Evolutionary conservation across 1,140 invertebrate species (phyloP), one percentile per base, ranked within the genome.

Genomic region (Lepidotrigona ventralis): DNA sequence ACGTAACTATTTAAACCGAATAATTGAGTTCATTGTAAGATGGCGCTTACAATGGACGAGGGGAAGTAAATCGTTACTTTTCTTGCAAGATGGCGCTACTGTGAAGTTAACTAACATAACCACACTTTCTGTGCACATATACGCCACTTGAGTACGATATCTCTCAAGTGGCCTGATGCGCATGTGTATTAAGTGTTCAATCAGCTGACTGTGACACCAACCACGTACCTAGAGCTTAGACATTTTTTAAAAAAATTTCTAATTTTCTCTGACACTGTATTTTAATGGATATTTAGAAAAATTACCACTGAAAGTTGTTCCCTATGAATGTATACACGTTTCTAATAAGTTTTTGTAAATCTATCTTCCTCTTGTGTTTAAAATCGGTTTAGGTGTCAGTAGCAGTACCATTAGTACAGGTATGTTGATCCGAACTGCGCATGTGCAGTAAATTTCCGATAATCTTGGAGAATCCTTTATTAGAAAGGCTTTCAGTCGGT

Each of bases 151-250:
- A n/a, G 0, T 11, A 9, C 0, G 26, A 11, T 33, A 51, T 23
- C 29, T 74, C 21, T 74, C 33, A 74, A 74, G 14, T 66, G 23
- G 54, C 17, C 5, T 17, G 6, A 8, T 29, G 2, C 53, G 14
- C 15, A 33, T 54, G 33, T 23, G 21, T n/a, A n/a, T 39, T 0
- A 26, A 23, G 6, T 9, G 19, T 66, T 66, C 12, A 29, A 77
- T 64, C 75, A 77, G 75, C 75, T 66, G 75, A 77, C n/a, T 77
- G n/a, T 21, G n/a, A 51, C 21, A 23, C 23, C 75, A 56, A 26
- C 51, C 21, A 2, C 75, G 75, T 77, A 33, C 11, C 46, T 74
- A 74, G 2, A 29, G 1, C 3, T 33, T 53, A 33, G 19, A 17
- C 6, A 17, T 17, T 26, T n/a, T 46, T 29, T 12, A 23, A 6